Evolutionary conservation across 2,113 vertebrate species (phyloP).

Genomic region (Urocitellus parryii): DNA sequence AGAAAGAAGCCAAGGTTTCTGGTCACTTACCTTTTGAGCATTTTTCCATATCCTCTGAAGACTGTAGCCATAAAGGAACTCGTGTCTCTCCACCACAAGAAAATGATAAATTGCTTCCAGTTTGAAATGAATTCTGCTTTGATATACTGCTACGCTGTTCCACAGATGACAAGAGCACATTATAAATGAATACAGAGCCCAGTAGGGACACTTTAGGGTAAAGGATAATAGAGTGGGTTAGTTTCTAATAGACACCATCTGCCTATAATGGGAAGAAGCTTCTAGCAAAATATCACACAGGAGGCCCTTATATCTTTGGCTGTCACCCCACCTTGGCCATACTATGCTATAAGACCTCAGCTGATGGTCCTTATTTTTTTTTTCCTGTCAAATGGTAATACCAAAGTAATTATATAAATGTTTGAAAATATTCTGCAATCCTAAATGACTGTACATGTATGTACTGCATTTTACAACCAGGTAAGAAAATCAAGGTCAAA

Average conservation of each 20-base stretch:
- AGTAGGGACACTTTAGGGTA: background rate
- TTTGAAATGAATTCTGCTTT: conserved; percentile 91
- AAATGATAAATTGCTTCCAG: conserved; percentile 88
- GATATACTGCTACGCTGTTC: conserved; percentile 90
- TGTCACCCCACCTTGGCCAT: background rate
- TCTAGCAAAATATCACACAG: background rate
- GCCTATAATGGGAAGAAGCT: background rate
- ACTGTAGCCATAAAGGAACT: conserved; percentile 95
- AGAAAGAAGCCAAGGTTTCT: background rate
- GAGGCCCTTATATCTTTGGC: background rate
- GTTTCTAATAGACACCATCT: background rate
- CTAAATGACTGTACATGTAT: background rate
- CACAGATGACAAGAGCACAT: conserved; percentile 63
- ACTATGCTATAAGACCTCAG: background rate
- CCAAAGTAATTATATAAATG: background rate
- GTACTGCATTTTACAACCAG: background rate
- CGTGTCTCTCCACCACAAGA: conserved; percentile 92
- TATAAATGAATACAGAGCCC: conserved; percentile 26
- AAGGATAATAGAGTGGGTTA: background rate
- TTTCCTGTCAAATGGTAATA: background rate
- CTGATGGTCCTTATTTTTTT: background rate
- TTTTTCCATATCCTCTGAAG: conserved; percentile 97
- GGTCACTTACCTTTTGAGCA: conserved; percentile 93
- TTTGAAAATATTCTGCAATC: background rate
- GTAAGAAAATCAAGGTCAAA: background rate